phyloP scores from a whole-genome alignment of 2,113 vertebrate genomes.

The Urocitellus parryii region DNA sequence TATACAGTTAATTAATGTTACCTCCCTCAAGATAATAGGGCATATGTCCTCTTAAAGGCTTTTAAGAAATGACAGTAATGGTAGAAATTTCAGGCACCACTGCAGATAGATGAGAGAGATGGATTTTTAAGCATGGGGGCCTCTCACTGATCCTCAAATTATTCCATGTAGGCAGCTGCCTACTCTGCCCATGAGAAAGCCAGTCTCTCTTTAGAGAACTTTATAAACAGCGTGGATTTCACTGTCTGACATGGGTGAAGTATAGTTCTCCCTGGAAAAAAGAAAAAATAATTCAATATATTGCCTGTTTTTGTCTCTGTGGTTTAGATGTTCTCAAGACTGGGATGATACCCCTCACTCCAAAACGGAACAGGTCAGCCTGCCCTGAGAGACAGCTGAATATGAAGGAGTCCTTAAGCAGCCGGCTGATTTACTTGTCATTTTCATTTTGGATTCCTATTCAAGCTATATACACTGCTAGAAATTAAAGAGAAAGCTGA shows the following conservation, averaged over 20 bases:
- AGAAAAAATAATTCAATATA: slow-evolving; percentile 30
- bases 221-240: slow-evolving; percentile 74
- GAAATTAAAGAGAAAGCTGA: slow-evolving; percentile 52
- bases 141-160: slow-evolving; percentile 77
- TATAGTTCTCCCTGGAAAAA: slow-evolving; percentile 54
- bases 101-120: slow-evolving; percentile 77
- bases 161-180: slow-evolving; percentile 72
- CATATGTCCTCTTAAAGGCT: slow-evolving; percentile 81
- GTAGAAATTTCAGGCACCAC: slow-evolving; percentile 79
- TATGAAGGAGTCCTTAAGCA: slow-evolving; percentile 50
- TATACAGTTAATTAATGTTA: slow-evolving; percentile 82
- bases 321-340: slow-evolving; percentile 49
- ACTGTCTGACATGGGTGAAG: slow-evolving; percentile 62
- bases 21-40: slow-evolving; percentile 82
- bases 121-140: slow-evolving; percentile 74
- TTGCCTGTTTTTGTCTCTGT: slow-evolving; percentile 39
- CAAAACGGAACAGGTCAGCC: slow-evolving; percentile 26
- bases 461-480: slow-evolving; percentile 21
- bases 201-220: slow-evolving; percentile 74
- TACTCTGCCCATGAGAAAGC: slow-evolving; percentile 70
- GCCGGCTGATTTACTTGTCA: slow-evolving; percentile 47
- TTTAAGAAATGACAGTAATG: slow-evolving; percentile 81
- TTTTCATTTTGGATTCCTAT: slow-evolving; percentile 65
- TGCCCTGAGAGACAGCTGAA: slow-evolving; percentile 43
- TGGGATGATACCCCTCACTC: background rate